Base-by-base conservation (phyloP, 2,113 vertebrate species). In the Platysternon megacephalum region DNA sequence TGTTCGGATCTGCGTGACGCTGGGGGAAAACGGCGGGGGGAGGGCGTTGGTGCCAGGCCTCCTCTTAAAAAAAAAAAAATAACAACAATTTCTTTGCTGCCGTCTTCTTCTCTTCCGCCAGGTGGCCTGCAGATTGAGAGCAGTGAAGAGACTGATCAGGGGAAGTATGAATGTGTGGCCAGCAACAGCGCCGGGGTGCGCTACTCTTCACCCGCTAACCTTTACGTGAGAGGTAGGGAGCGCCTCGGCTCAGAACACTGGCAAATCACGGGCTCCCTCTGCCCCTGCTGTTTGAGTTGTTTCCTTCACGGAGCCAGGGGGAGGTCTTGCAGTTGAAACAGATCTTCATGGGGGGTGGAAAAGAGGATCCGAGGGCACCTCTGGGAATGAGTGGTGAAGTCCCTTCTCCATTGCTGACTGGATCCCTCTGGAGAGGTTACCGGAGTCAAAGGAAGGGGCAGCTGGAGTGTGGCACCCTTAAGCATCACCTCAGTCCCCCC, bases 151-250 rank as follows among this genome's bases (percentile, higher is more conserved):
- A 99, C 99, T 0, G 99, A 99, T 98, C 99, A 99, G 98, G 99
- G 99, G 98, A 99, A 99, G 97, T 99, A 99, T 42, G 99, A 99
- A 96, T 99, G 99, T 11, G 99, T 99, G 97, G 99, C 99, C 94
- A 99, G 99, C 98, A 99, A 99, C 97, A 98, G 99, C 94, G 99
- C 99, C 28, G 99, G 99, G 51, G 99, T 99, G 96, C 99, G 99
- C 96, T 99, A 99, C 98, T 99, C 99, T 32, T 99, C 99, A 78
- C 99, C 99, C 0, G 99, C 99, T 97, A 99, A 99, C 98, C 99
- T 99, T 98, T 99, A 99, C 96, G 99, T 99, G 99, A 98, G 99
- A 99, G 99, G 99, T 99, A 99, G 99, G 99, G 99, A 99, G 98
- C 98, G 96, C 98, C 90, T 95, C 79, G 91, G 97, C 97, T 97